Percentiles rank a stretch among this genome's conserved stretches.
Conservation (phyloP, 2,113 vertebrate genomes). For the Cyanoderma ruficeps region DNA sequence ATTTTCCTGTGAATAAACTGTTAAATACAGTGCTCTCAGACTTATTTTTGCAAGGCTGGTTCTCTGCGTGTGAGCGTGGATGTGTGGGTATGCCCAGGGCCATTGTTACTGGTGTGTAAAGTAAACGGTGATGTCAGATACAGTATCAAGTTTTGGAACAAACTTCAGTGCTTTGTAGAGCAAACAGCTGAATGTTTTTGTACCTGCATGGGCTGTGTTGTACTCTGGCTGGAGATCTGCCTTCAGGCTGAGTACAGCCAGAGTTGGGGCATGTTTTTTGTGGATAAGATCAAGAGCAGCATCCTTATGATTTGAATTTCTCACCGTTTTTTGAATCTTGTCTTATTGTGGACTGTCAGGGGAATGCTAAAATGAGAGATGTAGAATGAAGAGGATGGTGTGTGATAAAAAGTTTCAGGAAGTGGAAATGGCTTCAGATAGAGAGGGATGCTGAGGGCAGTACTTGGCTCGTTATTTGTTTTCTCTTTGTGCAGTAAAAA, state of each 20-base stretch:
- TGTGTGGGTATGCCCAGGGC: not conserved
- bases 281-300: not conserved
- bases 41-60: not conserved
- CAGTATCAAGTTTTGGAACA: rapidly evolving
- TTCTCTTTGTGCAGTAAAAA: not conserved
- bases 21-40: not conserved
- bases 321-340: not conserved
- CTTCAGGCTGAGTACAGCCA: not conserved
- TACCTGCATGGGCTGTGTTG: not conserved
- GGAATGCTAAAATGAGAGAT: not conserved
- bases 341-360: not conserved
- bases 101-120: not conserved
- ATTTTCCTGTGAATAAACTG: slow-evolving; percentile 59
- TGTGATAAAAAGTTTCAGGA: not conserved
- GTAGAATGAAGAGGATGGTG: rapidly evolving
- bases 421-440: not conserved
- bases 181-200: not conserved
- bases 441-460: too few species aligned
- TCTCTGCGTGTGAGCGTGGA: not conserved
- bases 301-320: not conserved
- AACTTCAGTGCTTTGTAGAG: not conserved
- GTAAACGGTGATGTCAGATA: not conserved
- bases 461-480: not conserved
- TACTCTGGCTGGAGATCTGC: rapidly evolving
- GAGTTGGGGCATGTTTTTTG: not conserved